A percentile compares a stretch with the other conserved stretches of the same genome.
These are phyloP conservation scores for Calameuta filiformis DNA, from an alignment of 2,888 invertebrate species.

Conservation along the genomic window DNA sequence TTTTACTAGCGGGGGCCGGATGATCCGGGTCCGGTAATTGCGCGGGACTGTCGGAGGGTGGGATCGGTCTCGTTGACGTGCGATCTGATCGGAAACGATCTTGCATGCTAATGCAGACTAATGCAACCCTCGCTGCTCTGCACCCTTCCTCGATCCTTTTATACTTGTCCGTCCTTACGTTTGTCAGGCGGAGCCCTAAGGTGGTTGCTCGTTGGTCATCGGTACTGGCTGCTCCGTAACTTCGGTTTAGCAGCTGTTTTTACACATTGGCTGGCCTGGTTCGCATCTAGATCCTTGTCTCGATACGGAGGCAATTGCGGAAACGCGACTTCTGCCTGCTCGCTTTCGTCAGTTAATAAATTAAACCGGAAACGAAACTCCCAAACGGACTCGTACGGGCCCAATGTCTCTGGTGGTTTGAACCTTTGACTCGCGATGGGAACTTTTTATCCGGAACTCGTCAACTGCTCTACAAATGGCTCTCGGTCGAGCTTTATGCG, in stretches of 20 bases:
- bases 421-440: background rate
- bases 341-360: background rate
- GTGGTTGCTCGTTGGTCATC: background rate
- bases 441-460: conserved; percentile 31
- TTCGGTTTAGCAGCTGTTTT: conserved; percentile 13
- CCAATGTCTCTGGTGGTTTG: background rate
- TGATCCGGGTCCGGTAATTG: background rate
- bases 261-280: background rate
- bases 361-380: background rate
- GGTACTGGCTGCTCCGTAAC: conserved; percentile 1
- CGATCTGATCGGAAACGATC: conserved; percentile 9
- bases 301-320: background rate
- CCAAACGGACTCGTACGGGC: background rate
- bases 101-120: conserved; percentile 20
- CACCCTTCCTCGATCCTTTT: background rate
- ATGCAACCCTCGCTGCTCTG: conserved; percentile 13
- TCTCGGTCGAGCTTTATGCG: conserved; percentile 6
- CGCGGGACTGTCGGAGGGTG: background rate
- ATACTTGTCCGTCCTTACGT: background rate
- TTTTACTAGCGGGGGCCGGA: background rate
- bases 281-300: background rate
- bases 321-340: background rate
- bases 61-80: background rate
- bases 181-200: background rate
- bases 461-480: conserved; percentile 29